Base-by-base conservation (phyloP, 1,140 invertebrate species). In the Achatina immaculata region DNA sequence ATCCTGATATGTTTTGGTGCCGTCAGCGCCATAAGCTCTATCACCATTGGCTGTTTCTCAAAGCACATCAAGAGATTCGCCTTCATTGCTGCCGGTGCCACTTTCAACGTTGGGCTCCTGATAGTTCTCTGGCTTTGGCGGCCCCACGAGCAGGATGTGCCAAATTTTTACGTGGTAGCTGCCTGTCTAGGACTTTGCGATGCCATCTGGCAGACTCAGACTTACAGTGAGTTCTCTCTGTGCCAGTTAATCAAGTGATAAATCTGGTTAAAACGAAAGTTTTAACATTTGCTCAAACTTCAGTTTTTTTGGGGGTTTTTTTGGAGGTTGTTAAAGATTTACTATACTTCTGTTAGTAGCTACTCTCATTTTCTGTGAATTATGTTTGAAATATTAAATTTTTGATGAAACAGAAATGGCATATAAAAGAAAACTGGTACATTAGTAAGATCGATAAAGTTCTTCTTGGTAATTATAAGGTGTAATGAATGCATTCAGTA, bases 141-240 rank as follows among this genome's bases (percentile, higher is more conserved):
- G 24, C 91, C 91, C 2, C 82, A 85, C 28, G 82, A 85, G 0
- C 85, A 86, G 62, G 91, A 92, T 81, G 84, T 91, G 2, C 90
- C 91, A 9, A 91, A 92, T 72, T 92, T 92, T 84, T 92, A 91
- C 82, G 91, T 92, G 21, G 89, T 92, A 6, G 87, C 91, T 31
- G 89, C 87, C 9, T 91, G 90, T 81, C 87, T 92, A 80, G 91
- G 91, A 2, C 83, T 92, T 0, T 92, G 91, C 83, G 90, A 92
- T 78, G 90, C 91, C 40, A 91, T 92, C 21, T 92, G 91, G 91
- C 90, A 92, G 81, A 92, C 91, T 0, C 88, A 92, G 79, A 91
- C 89, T 4, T 90, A 91, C 78, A 91, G 92, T 92, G 88, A 88
- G 91, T 87, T n/a, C n/a, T n/a, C 76, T 16, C n/a, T 38, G 14